Percentiles rank a stretch among this genome's conserved stretches.
Evolutionary conservation across 2,888 invertebrate species (phyloP).

Genomic region (Trilocha varians): DNA sequence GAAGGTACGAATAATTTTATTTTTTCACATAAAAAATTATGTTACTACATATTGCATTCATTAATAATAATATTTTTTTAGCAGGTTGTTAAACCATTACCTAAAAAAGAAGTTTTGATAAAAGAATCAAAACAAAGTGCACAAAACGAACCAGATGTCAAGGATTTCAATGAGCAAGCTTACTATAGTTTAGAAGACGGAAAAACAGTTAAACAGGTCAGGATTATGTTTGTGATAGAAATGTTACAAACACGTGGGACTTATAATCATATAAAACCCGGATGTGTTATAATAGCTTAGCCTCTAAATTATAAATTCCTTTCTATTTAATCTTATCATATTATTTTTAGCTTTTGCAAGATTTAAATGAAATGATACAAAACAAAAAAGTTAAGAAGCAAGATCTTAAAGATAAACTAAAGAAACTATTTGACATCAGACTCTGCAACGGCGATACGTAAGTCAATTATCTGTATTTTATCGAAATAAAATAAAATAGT

Average conservation of each 20-base stretch:
- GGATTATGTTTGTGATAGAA: too few species aligned
- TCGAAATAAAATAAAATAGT: too few species aligned
- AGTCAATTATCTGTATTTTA: slow-evolving; percentile 21
- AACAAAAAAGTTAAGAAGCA: slow-evolving; percentile 40
- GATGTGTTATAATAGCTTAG: too few species aligned
- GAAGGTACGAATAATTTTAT: background rate
- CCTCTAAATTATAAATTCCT: background rate
- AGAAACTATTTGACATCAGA: slow-evolving; percentile 46
- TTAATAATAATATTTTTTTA: too few species aligned
- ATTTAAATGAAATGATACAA: slow-evolving; percentile 46
- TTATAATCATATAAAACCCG: too few species aligned
- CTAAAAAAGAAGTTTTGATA: slow-evolving; percentile 1
- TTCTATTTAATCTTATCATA: background rate
- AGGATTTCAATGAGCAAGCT: slow-evolving; percentile 25
- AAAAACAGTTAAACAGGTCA: slow-evolving; percentile 51
- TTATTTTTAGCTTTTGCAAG: slow-evolving; percentile 41
- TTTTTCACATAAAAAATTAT: too few species aligned
- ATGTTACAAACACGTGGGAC: too few species aligned
- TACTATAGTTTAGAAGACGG: slow-evolving; percentile 45
- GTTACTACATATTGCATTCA: too few species aligned
- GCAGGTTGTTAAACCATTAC: background rate
- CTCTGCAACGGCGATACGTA: slow-evolving; percentile 61
- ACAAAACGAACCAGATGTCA: background rate
- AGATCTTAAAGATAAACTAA: slow-evolving; percentile 37
- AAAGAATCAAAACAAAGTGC: background rate